These are phyloP conservation scores for Aptenodytes forsteri DNA, from an alignment of 2,113 vertebrate genomes.

Conservation along the genomic window DNA sequence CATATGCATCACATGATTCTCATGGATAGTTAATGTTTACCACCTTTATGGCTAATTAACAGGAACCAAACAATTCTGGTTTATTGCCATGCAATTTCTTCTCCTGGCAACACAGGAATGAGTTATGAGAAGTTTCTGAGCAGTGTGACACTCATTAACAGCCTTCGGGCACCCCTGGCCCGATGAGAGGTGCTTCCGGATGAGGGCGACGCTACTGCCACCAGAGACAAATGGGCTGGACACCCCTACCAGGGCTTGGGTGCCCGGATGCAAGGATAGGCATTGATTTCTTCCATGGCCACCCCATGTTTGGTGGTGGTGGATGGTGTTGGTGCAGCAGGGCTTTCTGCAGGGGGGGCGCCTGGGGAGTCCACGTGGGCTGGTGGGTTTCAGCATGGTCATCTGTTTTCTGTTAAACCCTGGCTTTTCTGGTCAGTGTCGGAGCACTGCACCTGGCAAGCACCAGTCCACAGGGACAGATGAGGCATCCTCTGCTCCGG, in stretches of 20 bases:
- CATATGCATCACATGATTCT: background rate
- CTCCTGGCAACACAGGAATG: background rate
- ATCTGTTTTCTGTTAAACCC: background rate
- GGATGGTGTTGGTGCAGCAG: background rate
- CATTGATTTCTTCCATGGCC: background rate
- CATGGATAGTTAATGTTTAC: conserved; percentile 16
- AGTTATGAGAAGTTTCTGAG: background rate
- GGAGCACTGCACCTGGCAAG: background rate
- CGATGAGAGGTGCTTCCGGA: background rate
- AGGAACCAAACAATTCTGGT: background rate
- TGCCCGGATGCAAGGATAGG: background rate
- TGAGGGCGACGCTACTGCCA: background rate
- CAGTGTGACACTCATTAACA: background rate
- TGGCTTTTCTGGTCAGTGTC: background rate
- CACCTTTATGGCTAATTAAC: background rate
- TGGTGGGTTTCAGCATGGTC: background rate
- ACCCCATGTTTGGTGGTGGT: background rate
- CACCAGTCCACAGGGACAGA: background rate
- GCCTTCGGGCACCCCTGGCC: background rate
- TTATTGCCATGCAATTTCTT: background rate
- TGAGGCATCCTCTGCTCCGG: background rate
- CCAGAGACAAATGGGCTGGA: background rate
- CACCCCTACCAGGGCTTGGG: accelerated
- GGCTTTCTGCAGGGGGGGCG: accelerated
- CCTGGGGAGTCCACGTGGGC: accelerated